These are phyloP conservation scores for Drosophila lowei DNA, from an alignment of 1,140 invertebrate species.

Conservation along the genomic window DNA sequence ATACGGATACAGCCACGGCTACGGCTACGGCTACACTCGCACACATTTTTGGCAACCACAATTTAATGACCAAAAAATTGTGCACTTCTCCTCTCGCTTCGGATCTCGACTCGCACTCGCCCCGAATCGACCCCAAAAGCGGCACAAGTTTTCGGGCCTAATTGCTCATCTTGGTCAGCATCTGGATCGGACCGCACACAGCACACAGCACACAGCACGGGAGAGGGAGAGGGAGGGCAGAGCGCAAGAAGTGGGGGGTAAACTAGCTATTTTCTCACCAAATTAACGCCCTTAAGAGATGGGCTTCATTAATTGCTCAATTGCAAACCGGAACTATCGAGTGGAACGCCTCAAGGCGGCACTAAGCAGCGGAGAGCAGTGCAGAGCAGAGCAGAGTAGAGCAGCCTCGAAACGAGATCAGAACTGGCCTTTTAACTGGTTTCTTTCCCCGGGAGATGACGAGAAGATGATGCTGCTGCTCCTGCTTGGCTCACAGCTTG, in stretches of 20 bases:
- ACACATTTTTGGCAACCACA: conserved; percentile 54
- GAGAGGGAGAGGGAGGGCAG: no score
- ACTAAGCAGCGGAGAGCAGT: conserved; percentile 1
- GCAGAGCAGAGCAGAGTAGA: no score
- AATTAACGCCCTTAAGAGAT: conserved; percentile 54
- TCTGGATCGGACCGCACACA: conserved; percentile 20
- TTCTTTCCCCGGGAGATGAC: conserved; percentile 2
- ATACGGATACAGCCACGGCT: not conserved
- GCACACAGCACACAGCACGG: conserved; percentile 15
- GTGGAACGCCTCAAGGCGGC: conserved; percentile 35
- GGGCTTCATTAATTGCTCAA: conserved; percentile 73
- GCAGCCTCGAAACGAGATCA: conserved; percentile 61
- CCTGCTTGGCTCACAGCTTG: not conserved
- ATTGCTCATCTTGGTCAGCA: conserved; percentile 41
- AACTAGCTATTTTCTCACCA: conserved; percentile 68
- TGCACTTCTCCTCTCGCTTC: conserved; percentile 22
- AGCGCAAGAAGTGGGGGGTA: not conserved
- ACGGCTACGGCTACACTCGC: not conserved
- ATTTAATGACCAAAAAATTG: conserved; percentile 42
- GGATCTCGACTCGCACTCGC: conserved; percentile 9
- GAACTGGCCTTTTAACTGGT: conserved; percentile 46
- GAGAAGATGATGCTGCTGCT: not conserved
- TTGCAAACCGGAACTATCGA: conserved; percentile 70
- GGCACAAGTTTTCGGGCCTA: conserved; percentile 5
- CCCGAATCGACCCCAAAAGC: not conserved